These are phyloP conservation scores for Drosophila sp. DNA, from an alignment of 1,140 invertebrate genomes.

Conservation along the genomic window DNA sequence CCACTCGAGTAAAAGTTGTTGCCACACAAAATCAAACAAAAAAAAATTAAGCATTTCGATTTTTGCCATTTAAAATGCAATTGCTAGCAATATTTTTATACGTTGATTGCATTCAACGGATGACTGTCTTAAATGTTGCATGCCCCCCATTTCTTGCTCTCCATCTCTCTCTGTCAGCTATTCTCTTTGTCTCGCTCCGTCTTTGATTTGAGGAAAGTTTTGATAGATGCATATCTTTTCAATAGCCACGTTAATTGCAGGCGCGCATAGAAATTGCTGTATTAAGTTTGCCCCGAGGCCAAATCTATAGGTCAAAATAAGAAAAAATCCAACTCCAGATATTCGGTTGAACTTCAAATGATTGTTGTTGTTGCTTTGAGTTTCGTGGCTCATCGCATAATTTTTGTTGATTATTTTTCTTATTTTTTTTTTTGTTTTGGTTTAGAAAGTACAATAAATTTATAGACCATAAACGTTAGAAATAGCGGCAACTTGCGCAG, in stretches of 20 bases:
- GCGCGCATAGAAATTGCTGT: slow-evolving; percentile 51
- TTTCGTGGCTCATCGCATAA: slow-evolving; percentile 32
- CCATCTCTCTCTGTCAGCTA: neutral
- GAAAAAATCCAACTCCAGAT: slow-evolving; percentile 7
- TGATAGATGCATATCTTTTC: slow-evolving; percentile 54
- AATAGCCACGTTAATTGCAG: slow-evolving; percentile 57
- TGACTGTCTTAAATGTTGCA: slow-evolving; percentile 39
- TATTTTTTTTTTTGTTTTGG: slow-evolving; percentile 26
- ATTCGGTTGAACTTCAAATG: slow-evolving; percentile 7
- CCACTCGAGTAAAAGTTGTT: slow-evolving; percentile 43
- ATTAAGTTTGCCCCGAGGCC: slow-evolving; percentile 44
- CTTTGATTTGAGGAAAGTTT: slow-evolving; percentile 41
- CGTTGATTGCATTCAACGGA: slow-evolving; percentile 43
- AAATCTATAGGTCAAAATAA: slow-evolving; percentile 20
- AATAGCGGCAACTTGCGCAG: slow-evolving; percentile 37
- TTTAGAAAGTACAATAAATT: slow-evolving; percentile 69
- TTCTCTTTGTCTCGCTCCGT: neutral
- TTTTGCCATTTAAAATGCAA: slow-evolving; percentile 35
- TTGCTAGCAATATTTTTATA: slow-evolving; percentile 41
- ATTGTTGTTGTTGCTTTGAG: neutral
- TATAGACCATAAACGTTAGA: slow-evolving; percentile 73
- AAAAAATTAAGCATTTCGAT: slow-evolving; percentile 6
- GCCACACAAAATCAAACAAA: neutral
- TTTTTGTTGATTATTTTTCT: slow-evolving; percentile 31
- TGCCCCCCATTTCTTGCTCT: neutral